phyloP scores from a whole-genome alignment of 2,797 vertebrate species.

The Melanotaenia maccullochi region DNA sequence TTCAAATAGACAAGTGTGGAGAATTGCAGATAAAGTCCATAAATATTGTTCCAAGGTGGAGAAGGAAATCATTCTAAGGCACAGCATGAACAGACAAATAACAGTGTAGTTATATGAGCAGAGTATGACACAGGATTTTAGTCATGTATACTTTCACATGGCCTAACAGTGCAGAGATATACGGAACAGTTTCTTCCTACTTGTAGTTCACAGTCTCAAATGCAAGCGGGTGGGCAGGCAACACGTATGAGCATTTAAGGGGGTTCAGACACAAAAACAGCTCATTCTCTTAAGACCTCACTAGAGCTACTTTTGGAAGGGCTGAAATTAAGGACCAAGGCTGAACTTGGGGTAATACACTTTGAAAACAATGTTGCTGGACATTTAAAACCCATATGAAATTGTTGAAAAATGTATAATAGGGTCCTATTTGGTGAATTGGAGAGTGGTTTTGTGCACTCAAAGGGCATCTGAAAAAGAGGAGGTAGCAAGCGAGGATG shows the following conservation, averaged over 20 bases:
- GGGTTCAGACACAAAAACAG: too few species aligned
- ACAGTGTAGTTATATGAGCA: slow-evolving; percentile 19
- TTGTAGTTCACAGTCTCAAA: background rate
- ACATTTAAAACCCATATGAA: too few species aligned
- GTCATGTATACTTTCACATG: slow-evolving; percentile 37
- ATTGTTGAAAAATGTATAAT: too few species aligned
- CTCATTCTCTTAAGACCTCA: too few species aligned
- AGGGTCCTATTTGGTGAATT: slow-evolving; percentile 1
- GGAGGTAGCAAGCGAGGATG: background rate
- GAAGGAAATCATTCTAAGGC: slow-evolving; percentile 25
- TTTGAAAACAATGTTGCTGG: too few species aligned
- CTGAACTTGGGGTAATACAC: too few species aligned
- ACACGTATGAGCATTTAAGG: too few species aligned
- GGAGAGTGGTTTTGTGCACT: slow-evolving; percentile 9
- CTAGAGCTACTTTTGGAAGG: too few species aligned
- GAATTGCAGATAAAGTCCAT: slow-evolving; percentile 14
- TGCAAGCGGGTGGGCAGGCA: background rate
- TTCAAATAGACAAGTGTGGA: slow-evolving; percentile 1
- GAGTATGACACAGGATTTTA: slow-evolving; percentile 25
- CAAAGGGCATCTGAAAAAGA: background rate
- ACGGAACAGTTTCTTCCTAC: background rate
- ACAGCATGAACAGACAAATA: slow-evolving; percentile 35
- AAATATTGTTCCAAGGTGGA: slow-evolving; percentile 29
- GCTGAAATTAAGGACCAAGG: too few species aligned
- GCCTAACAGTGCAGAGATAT: slow-evolving; percentile 19